Evolutionary conservation across 2,888 invertebrate genomes (phyloP).

Genomic region (Marasmarcha lunaedactyla): DNA sequence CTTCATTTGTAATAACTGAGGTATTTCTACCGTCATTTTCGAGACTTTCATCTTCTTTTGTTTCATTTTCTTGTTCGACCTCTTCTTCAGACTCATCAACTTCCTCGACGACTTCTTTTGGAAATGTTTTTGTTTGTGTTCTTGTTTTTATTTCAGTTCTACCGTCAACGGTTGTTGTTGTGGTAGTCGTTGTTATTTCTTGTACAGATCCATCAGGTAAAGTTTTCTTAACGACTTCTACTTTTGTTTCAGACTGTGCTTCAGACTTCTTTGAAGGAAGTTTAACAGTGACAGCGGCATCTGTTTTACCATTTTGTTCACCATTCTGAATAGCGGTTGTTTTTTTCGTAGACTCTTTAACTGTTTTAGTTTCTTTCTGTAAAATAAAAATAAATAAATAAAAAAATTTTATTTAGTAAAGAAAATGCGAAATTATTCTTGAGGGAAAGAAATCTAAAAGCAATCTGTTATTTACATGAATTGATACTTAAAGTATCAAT

Average conservation of each 20-base stretch:
- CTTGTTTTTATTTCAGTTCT: slow-evolving; percentile 52
- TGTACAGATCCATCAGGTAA: slow-evolving; percentile 50
- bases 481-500: too few relatives aligned
- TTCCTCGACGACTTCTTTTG: slow-evolving; percentile 42
- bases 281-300: slow-evolving; percentile 46
- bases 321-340: slow-evolving; percentile 30
- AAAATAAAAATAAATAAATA: slow-evolving; percentile 24
- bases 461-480: too few relatives aligned
- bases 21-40: slow-evolving; percentile 24
- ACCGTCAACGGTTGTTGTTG: slow-evolving; percentile 54
- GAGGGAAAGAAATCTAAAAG: too few relatives aligned
- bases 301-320: slow-evolving; percentile 42
- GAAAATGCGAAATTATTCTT: slow-evolving; percentile 10
- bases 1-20: slow-evolving; percentile 37
- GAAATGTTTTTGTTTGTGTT: slow-evolving; percentile 49
- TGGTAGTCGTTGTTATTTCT: slow-evolving; percentile 55
- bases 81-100: slow-evolving; percentile 37
- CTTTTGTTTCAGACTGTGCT: slow-evolving; percentile 55
- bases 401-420: too few relatives aligned
- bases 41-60: slow-evolving; percentile 17
- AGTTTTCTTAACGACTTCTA: slow-evolving; percentile 46
- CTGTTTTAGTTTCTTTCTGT: slow-evolving; percentile 52
- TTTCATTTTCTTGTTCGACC: slow-evolving; percentile 29
- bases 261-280: slow-evolving; percentile 47
- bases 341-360: slow-evolving; percentile 27